Conservation (phyloP, 2,888 invertebrate species). For the Mythimna vitellina region DNA sequence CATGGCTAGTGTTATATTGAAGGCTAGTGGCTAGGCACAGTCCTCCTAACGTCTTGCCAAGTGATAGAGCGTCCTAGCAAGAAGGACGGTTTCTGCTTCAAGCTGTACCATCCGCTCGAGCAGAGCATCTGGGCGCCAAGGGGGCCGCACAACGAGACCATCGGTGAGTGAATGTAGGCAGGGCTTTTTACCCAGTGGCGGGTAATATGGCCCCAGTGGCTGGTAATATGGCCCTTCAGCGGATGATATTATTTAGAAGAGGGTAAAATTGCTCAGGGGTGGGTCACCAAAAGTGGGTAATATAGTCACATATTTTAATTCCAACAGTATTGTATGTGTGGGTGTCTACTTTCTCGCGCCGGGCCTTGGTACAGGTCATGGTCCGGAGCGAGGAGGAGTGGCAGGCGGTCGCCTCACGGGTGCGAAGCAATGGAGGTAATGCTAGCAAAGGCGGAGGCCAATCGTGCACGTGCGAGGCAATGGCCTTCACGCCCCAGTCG, state of each 20-base stretch:
- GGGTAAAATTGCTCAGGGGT: neutral
- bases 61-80: conserved; percentile 98
- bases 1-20: neutral
- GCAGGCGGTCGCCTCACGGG: too few relatives aligned
- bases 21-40: neutral
- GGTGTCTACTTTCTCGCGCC: too few relatives aligned
- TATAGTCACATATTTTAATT: too few relatives aligned
- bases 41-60: conserved; percentile 94
- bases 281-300: too few relatives aligned
- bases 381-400: too few relatives aligned
- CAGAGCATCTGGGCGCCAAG: conserved; percentile 98
- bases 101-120: conserved; percentile 98
- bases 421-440: too few relatives aligned
- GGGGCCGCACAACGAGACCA: neutral
- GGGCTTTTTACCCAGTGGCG: neutral
- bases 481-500: too few relatives aligned
- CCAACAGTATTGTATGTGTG: too few relatives aligned
- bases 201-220: neutral
- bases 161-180: neutral
- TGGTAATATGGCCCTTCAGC: neutral
- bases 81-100: conserved; percentile 99
- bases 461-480: too few relatives aligned
- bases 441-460: too few relatives aligned
- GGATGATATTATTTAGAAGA: neutral
- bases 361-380: too few relatives aligned